A percentile compares a stretch with the other conserved stretches of the same genome.
These are phyloP conservation scores for Proteles cristata DNA, from an alignment of 2,113 vertebrate genomes.

Conservation along the genomic window DNA sequence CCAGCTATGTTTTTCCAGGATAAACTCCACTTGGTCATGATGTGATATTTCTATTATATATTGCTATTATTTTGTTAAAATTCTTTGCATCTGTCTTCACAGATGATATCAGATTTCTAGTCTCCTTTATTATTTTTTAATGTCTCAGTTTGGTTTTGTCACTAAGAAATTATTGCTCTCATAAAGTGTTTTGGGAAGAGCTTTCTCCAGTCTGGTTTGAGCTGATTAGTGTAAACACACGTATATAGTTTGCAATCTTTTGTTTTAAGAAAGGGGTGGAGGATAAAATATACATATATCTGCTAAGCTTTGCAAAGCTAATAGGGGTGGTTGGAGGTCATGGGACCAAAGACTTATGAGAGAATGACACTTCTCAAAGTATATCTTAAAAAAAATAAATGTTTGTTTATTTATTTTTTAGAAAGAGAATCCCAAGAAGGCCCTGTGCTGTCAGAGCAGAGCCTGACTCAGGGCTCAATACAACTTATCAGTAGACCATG, in stretches of 20 bases:
- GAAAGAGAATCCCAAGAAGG: too few relatives aligned
- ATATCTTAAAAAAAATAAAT: neutral
- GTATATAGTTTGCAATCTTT: neutral
- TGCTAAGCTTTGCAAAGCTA: neutral
- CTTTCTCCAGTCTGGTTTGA: neutral
- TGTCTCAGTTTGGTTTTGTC: neutral
- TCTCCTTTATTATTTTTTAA: conserved; percentile 23
- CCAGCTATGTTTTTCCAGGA: neutral
- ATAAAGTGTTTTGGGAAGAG: neutral
- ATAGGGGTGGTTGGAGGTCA: neutral
- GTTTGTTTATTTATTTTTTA: too few relatives aligned
- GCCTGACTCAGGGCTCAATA: too few relatives aligned
- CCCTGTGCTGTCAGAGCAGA: too few relatives aligned
- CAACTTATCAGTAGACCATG: too few relatives aligned
- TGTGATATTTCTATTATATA: neutral
- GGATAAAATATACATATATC: neutral
- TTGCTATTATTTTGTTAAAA: neutral
- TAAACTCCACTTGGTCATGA: neutral
- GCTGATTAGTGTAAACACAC: neutral
- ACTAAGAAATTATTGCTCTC: neutral
- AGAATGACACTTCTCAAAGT: neutral
- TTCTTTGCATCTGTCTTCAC: neutral
- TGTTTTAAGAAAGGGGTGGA: neutral
- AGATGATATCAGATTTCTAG: neutral
- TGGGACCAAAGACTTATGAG: neutral